Conservation (phyloP, 64 coral and sea anemone species). For the Montipora cactus region DNA sequence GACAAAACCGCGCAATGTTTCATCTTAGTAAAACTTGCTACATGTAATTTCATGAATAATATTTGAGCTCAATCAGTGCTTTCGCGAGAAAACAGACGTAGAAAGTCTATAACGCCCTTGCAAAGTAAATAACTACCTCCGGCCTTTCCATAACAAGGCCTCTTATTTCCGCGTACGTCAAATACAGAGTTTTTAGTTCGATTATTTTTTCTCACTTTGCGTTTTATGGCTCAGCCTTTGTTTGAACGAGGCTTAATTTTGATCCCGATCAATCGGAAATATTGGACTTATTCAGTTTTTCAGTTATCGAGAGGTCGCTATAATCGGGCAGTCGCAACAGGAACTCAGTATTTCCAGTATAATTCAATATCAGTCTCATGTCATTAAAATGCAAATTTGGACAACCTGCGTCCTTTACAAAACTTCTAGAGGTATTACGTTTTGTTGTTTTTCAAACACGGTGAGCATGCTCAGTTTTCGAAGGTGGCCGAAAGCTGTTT, state of each 20-base stretch:
- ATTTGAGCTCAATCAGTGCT: not conserved
- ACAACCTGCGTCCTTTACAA: not conserved
- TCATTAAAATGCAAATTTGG: not conserved
- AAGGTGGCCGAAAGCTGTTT: no score
- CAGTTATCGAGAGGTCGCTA: not conserved
- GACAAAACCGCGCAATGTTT: not conserved
- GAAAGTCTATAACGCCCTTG: not conserved
- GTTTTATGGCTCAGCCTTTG: not conserved
- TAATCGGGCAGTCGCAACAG: not conserved
- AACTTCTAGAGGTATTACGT: no score
- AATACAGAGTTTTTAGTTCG: not conserved
- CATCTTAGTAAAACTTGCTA: not conserved
- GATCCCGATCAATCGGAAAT: not conserved
- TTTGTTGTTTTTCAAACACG: no score
- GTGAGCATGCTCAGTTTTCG: no score
- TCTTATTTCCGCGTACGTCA: not conserved
- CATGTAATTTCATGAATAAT: not conserved
- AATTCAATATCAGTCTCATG: not conserved
- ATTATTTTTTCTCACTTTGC: not conserved
- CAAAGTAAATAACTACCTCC: not conserved
- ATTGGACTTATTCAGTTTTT: not conserved
- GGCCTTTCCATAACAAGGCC: not conserved
- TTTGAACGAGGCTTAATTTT: not conserved
- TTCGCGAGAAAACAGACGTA: not conserved
- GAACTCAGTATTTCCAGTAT: not conserved